Evolutionary conservation across 2,888 invertebrate species (phyloP).

Genomic region (Calameuta pallipes): DNA sequence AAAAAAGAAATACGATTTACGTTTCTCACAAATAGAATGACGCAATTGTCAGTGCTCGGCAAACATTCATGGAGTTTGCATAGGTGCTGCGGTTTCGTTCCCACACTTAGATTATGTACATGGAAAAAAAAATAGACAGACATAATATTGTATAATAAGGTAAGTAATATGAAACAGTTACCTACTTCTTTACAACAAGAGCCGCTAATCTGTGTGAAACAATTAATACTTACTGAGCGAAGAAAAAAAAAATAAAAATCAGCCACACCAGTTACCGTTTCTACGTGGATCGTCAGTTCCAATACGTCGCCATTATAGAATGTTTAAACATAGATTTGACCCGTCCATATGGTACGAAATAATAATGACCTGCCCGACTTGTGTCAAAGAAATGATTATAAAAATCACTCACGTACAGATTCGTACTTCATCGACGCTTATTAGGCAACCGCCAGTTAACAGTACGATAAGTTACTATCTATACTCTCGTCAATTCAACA

Average conservation of each 20-base stretch:
- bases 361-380: conserved; percentile 4
- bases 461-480: neutral
- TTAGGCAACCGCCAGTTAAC: neutral
- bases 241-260: neutral
- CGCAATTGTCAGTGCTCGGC: neutral
- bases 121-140: neutral
- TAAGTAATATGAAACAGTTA: neutral
- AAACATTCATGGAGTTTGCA: neutral
- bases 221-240: neutral
- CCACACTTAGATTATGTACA: neutral
- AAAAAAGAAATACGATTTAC: neutral
- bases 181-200: neutral
- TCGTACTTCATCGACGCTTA: neutral
- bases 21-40: neutral
- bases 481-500: neutral
- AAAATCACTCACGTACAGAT: conserved; percentile 26
- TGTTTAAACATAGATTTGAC: neutral
- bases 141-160: neutral
- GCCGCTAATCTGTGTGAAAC: neutral
- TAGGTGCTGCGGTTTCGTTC: neutral
- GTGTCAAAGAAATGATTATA: conserved; percentile 23
- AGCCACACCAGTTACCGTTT: neutral
- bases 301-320: neutral
- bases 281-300: neutral
- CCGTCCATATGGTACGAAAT: neutral